Evolutionary conservation across 2,888 invertebrate species (phyloP).

Genomic region (Empis stercorea): DNA sequence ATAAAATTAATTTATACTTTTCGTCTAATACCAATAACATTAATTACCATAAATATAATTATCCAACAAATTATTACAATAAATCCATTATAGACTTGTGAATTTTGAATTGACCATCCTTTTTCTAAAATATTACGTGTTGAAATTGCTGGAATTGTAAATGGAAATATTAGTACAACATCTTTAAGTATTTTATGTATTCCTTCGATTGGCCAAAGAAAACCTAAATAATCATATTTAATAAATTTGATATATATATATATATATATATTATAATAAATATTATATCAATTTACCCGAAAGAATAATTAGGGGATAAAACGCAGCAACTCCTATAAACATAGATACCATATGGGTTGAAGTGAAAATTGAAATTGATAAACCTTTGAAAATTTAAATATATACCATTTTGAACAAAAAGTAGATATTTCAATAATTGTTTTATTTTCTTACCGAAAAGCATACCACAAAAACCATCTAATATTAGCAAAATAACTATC

Average conservation of each 20-base stretch:
- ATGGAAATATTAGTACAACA: constrained; percentile 56
- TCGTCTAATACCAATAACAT: constrained; percentile 40
- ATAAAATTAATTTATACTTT: constrained; percentile 11
- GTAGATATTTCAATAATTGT: background rate
- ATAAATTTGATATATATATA: no score
- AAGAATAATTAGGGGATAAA: constrained; percentile 77
- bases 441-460: constrained; percentile 43
- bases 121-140: constrained; percentile 63
- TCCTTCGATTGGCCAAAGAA: constrained; percentile 55
- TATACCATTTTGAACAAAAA: background rate
- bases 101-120: constrained; percentile 54
- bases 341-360: constrained; percentile 67
- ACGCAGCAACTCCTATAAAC: constrained; percentile 74
- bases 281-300: constrained; percentile 57
- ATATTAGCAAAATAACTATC: constrained; percentile 49
- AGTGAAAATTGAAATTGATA: constrained; percentile 69
- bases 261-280: background rate
- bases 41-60: constrained; percentile 41
- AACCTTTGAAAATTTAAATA: constrained; percentile 39
- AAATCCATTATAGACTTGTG: constrained; percentile 62
- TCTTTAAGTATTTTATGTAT: constrained; percentile 49
- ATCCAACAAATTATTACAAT: constrained; percentile 55
- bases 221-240: constrained; percentile 34
- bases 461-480: constrained; percentile 75
- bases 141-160: constrained; percentile 66